These are phyloP conservation scores for Agonopterix heracliana DNA, from an alignment of 2,888 invertebrate genomes.

Conservation along the genomic window DNA sequence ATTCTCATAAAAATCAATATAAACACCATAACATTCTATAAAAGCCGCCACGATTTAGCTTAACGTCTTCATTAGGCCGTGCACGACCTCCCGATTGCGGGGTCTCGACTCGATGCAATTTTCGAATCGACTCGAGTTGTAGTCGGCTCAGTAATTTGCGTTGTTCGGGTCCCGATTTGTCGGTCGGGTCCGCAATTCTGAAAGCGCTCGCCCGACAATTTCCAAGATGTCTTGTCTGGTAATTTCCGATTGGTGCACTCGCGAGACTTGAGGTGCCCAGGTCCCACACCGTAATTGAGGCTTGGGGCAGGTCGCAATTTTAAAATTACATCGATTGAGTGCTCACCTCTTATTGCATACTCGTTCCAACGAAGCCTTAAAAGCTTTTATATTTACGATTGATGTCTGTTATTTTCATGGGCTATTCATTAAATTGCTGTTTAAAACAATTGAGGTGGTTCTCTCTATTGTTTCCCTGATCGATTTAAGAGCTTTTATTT, in stretches of 20 bases:
- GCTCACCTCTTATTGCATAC: slow-evolving; percentile 47
- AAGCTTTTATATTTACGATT: slow-evolving; percentile 44
- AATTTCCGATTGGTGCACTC: slow-evolving; percentile 63
- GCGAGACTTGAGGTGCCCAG: slow-evolving; percentile 41
- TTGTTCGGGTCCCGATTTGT: slow-evolving; percentile 57
- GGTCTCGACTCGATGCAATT: slow-evolving; percentile 51
- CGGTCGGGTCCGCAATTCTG: slow-evolving; percentile 51
- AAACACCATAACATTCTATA: slow-evolving; percentile 56
- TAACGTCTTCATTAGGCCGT: slow-evolving; percentile 69
- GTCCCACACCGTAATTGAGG: slow-evolving; percentile 54
- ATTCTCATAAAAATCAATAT: slow-evolving; percentile 68
- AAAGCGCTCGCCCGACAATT: slow-evolving; percentile 54
- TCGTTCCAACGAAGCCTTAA: slow-evolving; percentile 39
- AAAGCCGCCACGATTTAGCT: slow-evolving; percentile 54
- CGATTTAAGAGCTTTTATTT: too few relatives aligned
- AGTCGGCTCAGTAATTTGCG: slow-evolving; percentile 60
- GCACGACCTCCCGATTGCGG: slow-evolving; percentile 61
- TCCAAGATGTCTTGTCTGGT: slow-evolving; percentile 51
- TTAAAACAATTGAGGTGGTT: slow-evolving; percentile 42
- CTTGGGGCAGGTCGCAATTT: slow-evolving; percentile 66
- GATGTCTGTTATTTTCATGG: slow-evolving; percentile 39
- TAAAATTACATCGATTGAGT: slow-evolving; percentile 66
- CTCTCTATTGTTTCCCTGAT: slow-evolving; percentile 4
- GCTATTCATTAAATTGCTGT: slow-evolving; percentile 42
- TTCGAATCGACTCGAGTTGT: slow-evolving; percentile 46